A percentile compares a stretch with the other conserved stretches of the same genome.
Evolutionary conservation across 1,140 invertebrate species (phyloP).

Genomic region (Mactra quadrangularis): DNA sequence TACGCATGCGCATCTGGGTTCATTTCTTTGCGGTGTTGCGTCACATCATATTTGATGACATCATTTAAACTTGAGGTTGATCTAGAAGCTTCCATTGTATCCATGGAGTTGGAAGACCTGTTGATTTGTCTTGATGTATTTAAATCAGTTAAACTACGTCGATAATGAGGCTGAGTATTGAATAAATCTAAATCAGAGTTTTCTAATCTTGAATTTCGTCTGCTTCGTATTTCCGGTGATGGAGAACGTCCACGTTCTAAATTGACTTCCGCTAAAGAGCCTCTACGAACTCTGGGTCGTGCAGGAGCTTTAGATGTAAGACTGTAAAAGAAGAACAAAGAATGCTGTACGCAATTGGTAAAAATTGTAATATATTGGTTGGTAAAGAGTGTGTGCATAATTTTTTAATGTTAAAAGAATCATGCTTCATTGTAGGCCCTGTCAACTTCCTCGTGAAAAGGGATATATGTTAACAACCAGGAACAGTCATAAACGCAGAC

Average conservation of each 20-base stretch:
- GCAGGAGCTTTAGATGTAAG: neutral
- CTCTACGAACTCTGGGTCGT: neutral
- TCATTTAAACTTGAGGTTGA: neutral
- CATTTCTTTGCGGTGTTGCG: slow-evolving; percentile 1
- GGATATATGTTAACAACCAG: too few relatives aligned
- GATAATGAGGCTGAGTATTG: neutral
- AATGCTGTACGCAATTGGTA: neutral
- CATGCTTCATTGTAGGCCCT: too few relatives aligned
- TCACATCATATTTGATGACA: neutral
- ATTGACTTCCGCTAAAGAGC: slow-evolving; percentile 48
- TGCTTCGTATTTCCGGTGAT: neutral
- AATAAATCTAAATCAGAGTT: slow-evolving; percentile 37
- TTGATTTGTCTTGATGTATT: neutral
- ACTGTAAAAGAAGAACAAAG: slow-evolving; percentile 7
- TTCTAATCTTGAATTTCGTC: slow-evolving; percentile 31
- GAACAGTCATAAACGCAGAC: too few relatives aligned
- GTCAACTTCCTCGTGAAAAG: too few relatives aligned
- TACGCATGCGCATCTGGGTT: slow-evolving; percentile 10
- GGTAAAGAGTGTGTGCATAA: too few relatives aligned
- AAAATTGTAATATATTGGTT: neutral
- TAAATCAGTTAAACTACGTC: slow-evolving; percentile 3
- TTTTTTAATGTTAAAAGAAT: too few relatives aligned
- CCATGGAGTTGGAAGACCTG: neutral
- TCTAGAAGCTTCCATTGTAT: neutral
- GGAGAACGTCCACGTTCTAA: slow-evolving; percentile 19